Evolutionary conservation across 2,797 vertebrate genomes (phyloP).

Genomic region (Sebastes hopkinsi): DNA sequence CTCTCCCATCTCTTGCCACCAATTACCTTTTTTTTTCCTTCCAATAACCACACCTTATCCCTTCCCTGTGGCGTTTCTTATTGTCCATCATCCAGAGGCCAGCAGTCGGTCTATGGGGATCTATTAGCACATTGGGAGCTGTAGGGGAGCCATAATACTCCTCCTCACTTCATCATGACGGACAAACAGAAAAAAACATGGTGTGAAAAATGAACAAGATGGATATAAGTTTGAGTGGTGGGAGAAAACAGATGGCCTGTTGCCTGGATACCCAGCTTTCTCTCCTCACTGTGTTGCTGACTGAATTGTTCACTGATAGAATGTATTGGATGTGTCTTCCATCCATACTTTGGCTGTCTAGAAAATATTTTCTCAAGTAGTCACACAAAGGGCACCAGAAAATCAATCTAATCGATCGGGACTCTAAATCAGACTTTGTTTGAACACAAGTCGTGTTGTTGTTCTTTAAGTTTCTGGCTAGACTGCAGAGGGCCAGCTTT

Average conservation of each 20-base stretch:
- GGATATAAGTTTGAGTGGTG: constrained; percentile 17
- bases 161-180: constrained; percentile 25
- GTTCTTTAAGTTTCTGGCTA: background rate
- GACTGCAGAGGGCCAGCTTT: too few species aligned
- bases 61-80: background rate
- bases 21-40: constrained; percentile 7
- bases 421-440: background rate
- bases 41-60: background rate
- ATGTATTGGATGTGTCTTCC: constrained; percentile 14
- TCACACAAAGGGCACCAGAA: background rate
- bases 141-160: constrained; percentile 9
- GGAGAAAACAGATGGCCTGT: constrained; percentile 45
- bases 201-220: constrained; percentile 16
- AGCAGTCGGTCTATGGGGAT: constrained; percentile 14
- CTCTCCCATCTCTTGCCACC: background rate
- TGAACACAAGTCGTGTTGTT: background rate
- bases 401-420: background rate
- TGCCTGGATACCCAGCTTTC: constrained; percentile 56
- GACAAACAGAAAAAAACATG: constrained; percentile 8
- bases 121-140: constrained; percentile 16
- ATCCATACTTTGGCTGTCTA: background rate
- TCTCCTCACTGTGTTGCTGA: constrained; percentile 1
- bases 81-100: constrained; percentile 36
- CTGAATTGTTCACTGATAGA: constrained; percentile 9
- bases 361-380: background rate